Percentiles rank a stretch among this genome's conserved stretches.
Conservation (phyloP, 1,140 invertebrate species). For the Cherax quadricarinatus region DNA sequence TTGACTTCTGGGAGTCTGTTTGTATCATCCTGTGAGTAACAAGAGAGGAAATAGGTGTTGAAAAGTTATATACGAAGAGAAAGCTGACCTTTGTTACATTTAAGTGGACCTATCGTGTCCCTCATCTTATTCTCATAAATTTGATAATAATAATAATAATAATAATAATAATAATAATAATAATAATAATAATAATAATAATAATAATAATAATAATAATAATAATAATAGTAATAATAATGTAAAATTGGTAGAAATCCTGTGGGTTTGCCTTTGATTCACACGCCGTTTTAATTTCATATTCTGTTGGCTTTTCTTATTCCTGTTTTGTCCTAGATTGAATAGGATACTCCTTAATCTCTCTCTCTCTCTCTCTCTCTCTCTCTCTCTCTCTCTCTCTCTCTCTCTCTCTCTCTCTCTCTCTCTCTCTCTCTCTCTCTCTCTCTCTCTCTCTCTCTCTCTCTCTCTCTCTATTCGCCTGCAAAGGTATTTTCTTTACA, state of each 20-base stretch:
- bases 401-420: constrained; percentile 27
- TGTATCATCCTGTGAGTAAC: too few species aligned
- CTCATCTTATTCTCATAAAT: too few species aligned
- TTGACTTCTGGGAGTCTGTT: too few species aligned
- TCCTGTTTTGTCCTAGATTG: too few species aligned
- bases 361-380: background rate
- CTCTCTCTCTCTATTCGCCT: too few species aligned
- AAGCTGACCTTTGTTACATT: too few species aligned
- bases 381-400: constrained; percentile 8
- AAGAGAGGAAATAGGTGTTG: too few species aligned
- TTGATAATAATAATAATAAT: too few species aligned
- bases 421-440: constrained; percentile 22
- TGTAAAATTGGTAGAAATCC: background rate
- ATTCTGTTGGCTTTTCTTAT: too few species aligned
- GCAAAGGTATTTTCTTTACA: too few species aligned
- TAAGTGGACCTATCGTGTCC: too few species aligned
- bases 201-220: background rate
- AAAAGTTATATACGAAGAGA: too few species aligned
- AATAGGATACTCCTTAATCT: background rate
- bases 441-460: background rate
- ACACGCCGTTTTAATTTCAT: background rate
- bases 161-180: background rate
- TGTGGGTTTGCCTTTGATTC: background rate
- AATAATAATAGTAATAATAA: background rate
- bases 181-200: background rate